Evolutionary conservation across 2,113 vertebrate species (phyloP).

Genomic region (Sturnus vulgaris): DNA sequence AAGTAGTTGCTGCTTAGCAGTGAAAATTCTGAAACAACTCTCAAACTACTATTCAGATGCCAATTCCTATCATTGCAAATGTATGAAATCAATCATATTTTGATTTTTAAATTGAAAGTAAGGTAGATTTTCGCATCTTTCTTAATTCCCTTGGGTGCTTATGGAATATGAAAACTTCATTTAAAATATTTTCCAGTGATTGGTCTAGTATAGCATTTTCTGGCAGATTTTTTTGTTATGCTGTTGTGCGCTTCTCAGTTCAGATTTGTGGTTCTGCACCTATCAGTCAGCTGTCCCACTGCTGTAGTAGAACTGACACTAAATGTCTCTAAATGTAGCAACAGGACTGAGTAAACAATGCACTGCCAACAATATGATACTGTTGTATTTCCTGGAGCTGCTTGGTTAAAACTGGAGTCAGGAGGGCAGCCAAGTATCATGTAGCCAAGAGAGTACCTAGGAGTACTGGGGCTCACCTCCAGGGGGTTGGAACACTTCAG

Average conservation of each 20-base stretch:
- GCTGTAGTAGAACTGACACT: background rate
- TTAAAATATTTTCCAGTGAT: background rate
- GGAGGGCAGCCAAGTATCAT: background rate
- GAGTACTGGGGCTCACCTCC: background rate
- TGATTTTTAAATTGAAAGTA: background rate
- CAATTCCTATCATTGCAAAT: background rate
- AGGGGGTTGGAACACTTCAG: background rate
- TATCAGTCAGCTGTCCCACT: background rate
- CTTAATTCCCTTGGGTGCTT: background rate
- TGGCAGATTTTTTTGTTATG: background rate
- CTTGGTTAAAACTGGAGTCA: background rate
- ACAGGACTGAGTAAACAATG: background rate
- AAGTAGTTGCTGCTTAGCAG: background rate
- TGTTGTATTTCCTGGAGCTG: background rate
- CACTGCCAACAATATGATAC: background rate
- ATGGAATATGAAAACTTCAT: background rate
- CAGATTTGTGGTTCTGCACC: background rate
- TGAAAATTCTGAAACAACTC: background rate
- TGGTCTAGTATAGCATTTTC: background rate
- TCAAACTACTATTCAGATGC: background rate
- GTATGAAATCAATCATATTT: background rate
- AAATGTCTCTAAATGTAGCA: background rate
- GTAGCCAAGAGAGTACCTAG: background rate
- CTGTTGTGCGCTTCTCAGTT: background rate
- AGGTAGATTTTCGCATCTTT: background rate